Conservation (phyloP, 2,888 invertebrate genomes). For the Cryptocheilus praepositus region DNA sequence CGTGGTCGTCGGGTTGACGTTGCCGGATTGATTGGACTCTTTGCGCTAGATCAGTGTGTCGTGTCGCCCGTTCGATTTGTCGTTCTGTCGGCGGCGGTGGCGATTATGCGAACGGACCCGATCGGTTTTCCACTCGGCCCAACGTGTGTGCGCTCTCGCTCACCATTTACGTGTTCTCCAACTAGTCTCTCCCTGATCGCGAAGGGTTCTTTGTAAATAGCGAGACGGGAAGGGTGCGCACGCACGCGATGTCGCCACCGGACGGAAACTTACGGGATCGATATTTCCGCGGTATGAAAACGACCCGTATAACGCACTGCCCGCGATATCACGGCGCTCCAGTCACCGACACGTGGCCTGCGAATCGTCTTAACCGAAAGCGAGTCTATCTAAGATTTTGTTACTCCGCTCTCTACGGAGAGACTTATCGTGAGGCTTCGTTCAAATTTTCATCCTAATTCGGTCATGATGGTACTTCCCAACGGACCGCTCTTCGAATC, state of each 20-base stretch:
- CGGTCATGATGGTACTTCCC: too few species aligned
- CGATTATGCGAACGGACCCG: not conserved
- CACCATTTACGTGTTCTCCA: constrained; percentile 48
- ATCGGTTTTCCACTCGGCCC: not conserved
- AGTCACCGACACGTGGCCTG: too few species aligned
- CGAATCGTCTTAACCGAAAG: too few species aligned
- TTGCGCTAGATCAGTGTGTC: too few species aligned
- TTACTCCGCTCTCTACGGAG: too few species aligned
- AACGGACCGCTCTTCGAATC: too few species aligned
- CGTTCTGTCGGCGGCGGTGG: too few species aligned
- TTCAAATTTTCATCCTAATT: too few species aligned
- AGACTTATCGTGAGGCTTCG: too few species aligned
- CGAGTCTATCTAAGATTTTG: too few species aligned
- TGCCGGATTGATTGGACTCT: too few species aligned
- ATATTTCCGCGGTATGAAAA: constrained; percentile 42
- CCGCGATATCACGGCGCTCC: constrained; percentile 15
- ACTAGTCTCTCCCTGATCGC: constrained; percentile 38
- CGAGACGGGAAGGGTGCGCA: constrained; percentile 43
- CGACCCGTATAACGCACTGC: constrained; percentile 44
- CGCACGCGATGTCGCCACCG: constrained; percentile 56
- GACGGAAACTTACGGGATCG: constrained; percentile 62
- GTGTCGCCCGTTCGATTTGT: too few species aligned
- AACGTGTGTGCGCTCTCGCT: constrained; percentile 13
- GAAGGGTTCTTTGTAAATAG: constrained; percentile 47
- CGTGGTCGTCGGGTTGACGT: constrained; percentile 1